Evolutionary conservation across 2,888 invertebrate genomes (phyloP).

Genomic region (Drosophila flavopinicola): DNA sequence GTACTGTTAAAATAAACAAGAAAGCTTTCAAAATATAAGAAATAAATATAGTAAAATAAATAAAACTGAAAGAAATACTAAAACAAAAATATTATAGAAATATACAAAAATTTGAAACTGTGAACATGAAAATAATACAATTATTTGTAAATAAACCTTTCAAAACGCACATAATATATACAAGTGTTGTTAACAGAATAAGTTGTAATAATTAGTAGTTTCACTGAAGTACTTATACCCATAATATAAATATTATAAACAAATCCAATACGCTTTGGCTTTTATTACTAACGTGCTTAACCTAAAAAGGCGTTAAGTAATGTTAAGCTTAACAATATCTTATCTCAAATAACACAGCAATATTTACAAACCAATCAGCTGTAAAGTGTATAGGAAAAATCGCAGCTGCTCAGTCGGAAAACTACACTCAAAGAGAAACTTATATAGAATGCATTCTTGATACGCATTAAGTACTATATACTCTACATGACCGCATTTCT

Average conservation of each 20-base stretch:
- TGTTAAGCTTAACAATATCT: background rate
- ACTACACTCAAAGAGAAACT: constrained; percentile 22
- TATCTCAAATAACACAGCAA: constrained; percentile 27
- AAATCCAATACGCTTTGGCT: background rate
- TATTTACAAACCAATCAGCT: constrained; percentile 58
- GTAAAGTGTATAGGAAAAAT: constrained; percentile 45
- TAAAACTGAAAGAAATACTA: too few relatives aligned
- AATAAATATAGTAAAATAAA: too few relatives aligned
- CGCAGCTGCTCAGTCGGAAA: constrained; percentile 51
- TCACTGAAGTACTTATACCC: background rate
- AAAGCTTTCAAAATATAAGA: too few relatives aligned
- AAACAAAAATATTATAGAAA: too few relatives aligned
- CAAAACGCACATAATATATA: too few relatives aligned
- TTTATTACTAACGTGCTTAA: background rate
- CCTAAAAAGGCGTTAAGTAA: background rate
- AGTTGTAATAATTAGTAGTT: background rate
- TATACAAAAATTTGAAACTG: too few relatives aligned
- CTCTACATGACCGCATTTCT: constrained; percentile 52
- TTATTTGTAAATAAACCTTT: too few relatives aligned
- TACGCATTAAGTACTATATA: constrained; percentile 16
- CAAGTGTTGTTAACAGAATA: background rate
- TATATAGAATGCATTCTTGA: constrained; percentile 30
- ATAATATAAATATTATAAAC: background rate
- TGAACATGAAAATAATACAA: too few relatives aligned
- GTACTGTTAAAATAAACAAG: background rate